phyloP scores from a whole-genome alignment of 2,113 vertebrate species.

The Calidris pugnax region DNA sequence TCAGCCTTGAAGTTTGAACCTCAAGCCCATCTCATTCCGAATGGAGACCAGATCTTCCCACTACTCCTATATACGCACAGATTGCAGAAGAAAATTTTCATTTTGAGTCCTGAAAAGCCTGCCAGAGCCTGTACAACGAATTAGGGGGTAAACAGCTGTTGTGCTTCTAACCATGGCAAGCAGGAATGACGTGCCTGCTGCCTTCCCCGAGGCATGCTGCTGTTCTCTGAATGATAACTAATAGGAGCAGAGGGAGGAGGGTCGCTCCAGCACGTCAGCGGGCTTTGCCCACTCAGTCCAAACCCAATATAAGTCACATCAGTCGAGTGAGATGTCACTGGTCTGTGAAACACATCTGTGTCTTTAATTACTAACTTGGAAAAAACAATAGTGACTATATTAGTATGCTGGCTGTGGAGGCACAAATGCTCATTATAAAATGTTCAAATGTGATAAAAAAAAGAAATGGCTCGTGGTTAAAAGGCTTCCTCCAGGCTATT shows the following conservation, averaged over 20 bases:
- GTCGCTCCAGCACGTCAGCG: background rate
- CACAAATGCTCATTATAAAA: slow-evolving; percentile 32
- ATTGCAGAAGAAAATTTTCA: background rate
- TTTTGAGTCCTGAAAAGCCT: slow-evolving; percentile 28
- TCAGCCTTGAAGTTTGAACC: background rate
- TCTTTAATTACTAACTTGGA: slow-evolving; percentile 55
- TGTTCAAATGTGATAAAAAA: slow-evolving; percentile 23
- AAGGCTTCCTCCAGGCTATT: slow-evolving; percentile 36
- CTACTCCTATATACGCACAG: background rate
- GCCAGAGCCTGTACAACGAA: background rate
- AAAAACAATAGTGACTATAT: slow-evolving; percentile 7
- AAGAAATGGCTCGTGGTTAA: slow-evolving; percentile 25
- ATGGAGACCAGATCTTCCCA: background rate
- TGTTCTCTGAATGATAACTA: slow-evolving; percentile 2
- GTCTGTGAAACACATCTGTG: slow-evolving; percentile 44
- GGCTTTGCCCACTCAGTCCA: slow-evolving; percentile 4
- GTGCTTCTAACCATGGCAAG: background rate
- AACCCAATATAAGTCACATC: background rate
- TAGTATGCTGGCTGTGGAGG: slow-evolving; percentile 17
- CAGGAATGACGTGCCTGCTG: slow-evolving; percentile 25
- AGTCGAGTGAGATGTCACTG: background rate
- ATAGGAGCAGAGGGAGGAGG: background rate
- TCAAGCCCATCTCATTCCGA: background rate
- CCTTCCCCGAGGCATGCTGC: background rate
- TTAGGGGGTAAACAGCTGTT: slow-evolving; percentile 24